phyloP scores from a whole-genome alignment of 2,113 vertebrate genomes.

The Semnornis frantzii region DNA sequence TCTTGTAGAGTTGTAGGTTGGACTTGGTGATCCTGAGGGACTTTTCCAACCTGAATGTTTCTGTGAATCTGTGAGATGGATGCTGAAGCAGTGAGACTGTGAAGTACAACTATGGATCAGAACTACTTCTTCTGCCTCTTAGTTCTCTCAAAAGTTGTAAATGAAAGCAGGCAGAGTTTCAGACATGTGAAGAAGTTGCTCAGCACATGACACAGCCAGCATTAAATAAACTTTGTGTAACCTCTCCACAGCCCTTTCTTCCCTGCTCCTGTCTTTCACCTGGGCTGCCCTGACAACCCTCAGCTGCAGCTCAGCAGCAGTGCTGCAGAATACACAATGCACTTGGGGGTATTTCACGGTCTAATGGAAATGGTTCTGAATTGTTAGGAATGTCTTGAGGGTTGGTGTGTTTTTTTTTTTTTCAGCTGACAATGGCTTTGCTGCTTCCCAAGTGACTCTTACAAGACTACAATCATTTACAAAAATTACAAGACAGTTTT shows the following conservation, averaged over 20 bases:
- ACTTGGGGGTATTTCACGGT: fast-evolving
- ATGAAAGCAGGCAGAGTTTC: not conserved
- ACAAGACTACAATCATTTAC: no score
- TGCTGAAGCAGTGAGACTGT: not conserved
- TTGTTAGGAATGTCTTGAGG: not conserved
- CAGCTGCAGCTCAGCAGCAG: not conserved
- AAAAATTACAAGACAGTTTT: no score
- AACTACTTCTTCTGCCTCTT: not conserved
- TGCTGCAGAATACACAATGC: not conserved
- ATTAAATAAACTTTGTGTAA: not conserved
- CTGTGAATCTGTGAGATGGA: not conserved
- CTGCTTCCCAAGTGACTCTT: not conserved
- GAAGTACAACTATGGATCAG: not conserved
- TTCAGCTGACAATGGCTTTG: not conserved
- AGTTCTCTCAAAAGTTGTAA: not conserved
- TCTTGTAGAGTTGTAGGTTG: no score
- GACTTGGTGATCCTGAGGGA: no score
- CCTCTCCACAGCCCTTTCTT: not conserved
- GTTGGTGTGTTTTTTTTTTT: not conserved
- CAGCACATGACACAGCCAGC: not conserved
- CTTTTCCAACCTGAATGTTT: no score
- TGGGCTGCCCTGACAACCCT: not conserved
- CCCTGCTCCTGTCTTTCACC: not conserved
- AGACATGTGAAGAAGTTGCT: not conserved
- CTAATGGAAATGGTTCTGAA: not conserved